These are phyloP conservation scores for Drosophila serrata DNA, from an alignment of 1,140 invertebrate genomes.

Conservation along the genomic window DNA sequence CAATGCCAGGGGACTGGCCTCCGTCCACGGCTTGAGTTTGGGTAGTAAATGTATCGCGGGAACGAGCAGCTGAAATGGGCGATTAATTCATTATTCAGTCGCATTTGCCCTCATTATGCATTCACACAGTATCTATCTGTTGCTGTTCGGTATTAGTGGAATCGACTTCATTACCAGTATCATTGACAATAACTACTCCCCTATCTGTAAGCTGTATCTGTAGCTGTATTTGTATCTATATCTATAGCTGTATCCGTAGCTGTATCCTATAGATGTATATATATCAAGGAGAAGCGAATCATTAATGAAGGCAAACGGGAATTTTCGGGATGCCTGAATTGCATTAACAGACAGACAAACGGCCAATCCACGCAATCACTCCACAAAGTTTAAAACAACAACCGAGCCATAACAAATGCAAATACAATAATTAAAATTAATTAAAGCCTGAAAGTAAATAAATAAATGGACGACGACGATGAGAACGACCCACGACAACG, in stretches of 20 bases:
- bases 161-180: slow-evolving; percentile 1
- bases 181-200: not conserved
- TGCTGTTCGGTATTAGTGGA: slow-evolving; percentile 14
- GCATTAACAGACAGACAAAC: slow-evolving; percentile 19
- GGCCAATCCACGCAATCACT: slow-evolving; percentile 16
- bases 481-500: not conserved
- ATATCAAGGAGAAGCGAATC: not conserved
- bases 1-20: not conserved
- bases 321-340: slow-evolving; percentile 19
- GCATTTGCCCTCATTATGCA: slow-evolving; percentile 45
- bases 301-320: slow-evolving; percentile 11
- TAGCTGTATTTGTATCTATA: not conserved
- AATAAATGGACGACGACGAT: slow-evolving; percentile 51
- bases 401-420: slow-evolving; percentile 56
- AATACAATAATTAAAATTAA: slow-evolving; percentile 81
- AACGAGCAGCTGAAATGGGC: slow-evolving; percentile 46
- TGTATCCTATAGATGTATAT: not conserved
- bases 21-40: not conserved
- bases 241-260: not conserved
- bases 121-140: slow-evolving; percentile 30
- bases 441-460: slow-evolving; percentile 68
- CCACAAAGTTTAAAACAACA: slow-evolving; percentile 39
- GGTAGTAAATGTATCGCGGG: slow-evolving; percentile 40
- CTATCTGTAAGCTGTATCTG: slow-evolving; percentile 5
- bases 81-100: slow-evolving; percentile 52